A percentile compares a stretch with the other conserved stretches of the same genome.
These are phyloP conservation scores for Macrostomum lignano DNA, from an alignment of 1,140 invertebrate species.

Conservation along the genomic window DNA sequence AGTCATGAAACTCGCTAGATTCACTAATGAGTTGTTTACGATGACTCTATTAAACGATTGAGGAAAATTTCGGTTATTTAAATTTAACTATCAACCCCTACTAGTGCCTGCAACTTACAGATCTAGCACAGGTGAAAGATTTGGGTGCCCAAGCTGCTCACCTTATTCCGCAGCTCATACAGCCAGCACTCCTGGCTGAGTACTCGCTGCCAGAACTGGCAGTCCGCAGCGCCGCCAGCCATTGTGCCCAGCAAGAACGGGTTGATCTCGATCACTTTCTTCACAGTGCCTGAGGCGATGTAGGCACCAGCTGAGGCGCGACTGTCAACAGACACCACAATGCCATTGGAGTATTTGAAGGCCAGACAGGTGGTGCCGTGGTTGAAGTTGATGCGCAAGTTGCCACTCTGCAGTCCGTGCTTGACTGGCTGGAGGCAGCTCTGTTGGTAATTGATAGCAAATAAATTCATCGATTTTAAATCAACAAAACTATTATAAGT, in stretches of 20 bases:
- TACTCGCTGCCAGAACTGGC: slow-evolving; percentile 85
- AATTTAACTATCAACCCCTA: too few species aligned
- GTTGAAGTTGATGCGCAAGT: slow-evolving; percentile 1
- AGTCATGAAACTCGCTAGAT: too few species aligned
- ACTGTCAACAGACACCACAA: slow-evolving; percentile 81
- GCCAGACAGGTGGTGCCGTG: slow-evolving; percentile 92
- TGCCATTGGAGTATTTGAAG: slow-evolving; percentile 65
- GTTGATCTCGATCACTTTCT: slow-evolving; percentile 93
- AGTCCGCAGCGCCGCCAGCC: slow-evolving; percentile 76
- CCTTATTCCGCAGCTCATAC: slow-evolving; percentile 76
- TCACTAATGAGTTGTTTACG: too few species aligned
- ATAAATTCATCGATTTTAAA: too few species aligned
- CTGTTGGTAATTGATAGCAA: too few species aligned
- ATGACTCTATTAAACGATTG: too few species aligned
- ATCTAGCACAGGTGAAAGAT: too few species aligned
- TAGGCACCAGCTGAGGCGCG: slow-evolving; percentile 75
- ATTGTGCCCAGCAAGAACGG: slow-evolving; percentile 61
- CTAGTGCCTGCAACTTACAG: too few species aligned
- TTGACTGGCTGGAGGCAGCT: not conserved
- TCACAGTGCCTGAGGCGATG: slow-evolving; percentile 71
- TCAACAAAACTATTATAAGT: too few species aligned
- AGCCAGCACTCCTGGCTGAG: slow-evolving; percentile 66
- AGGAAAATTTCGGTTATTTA: too few species aligned
- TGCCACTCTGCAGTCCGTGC: not conserved
- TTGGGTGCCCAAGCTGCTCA: too few species aligned